Conservation (phyloP, 2,797 vertebrate species). For the Acanthurus tractus region DNA sequence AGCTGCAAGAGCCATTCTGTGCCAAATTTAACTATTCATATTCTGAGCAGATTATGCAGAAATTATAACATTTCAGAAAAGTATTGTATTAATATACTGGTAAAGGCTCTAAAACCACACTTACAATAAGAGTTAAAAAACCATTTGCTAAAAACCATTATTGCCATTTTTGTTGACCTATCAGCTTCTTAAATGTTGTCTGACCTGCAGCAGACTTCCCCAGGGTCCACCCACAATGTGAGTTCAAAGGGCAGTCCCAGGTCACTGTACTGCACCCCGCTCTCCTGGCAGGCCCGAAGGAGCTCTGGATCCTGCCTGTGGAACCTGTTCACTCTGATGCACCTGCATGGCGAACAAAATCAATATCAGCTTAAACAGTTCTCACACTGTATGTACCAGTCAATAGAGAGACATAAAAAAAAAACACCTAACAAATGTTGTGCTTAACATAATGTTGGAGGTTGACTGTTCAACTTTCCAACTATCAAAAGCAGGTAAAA, state of each 20-base stretch:
- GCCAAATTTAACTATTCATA: too few relatives aligned
- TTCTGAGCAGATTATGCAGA: too few relatives aligned
- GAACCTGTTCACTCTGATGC: constrained; percentile 82
- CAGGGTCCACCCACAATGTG: constrained; percentile 86
- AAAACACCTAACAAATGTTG: neutral
- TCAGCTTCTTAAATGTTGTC: constrained; percentile 12
- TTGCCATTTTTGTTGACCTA: too few relatives aligned
- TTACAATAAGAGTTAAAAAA: too few relatives aligned
- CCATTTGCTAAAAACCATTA: too few relatives aligned
- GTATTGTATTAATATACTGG: too few relatives aligned
- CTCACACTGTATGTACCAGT: neutral
- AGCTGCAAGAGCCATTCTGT: too few relatives aligned
- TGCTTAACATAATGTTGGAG: too few relatives aligned
- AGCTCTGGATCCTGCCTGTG: constrained; percentile 81
- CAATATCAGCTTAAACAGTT: neutral
- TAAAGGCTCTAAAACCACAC: too few relatives aligned
- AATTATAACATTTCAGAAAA: too few relatives aligned
- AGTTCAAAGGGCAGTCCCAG: constrained; percentile 81
- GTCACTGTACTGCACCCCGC: constrained; percentile 77
- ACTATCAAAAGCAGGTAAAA: neutral
- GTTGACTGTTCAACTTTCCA: neutral
- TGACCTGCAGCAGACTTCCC: constrained; percentile 87
- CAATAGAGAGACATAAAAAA: neutral
- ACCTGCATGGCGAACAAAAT: constrained; percentile 67
- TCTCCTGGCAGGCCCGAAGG: constrained; percentile 80